Evolutionary conservation across 2,113 vertebrate genomes (phyloP).

Genomic region (Oncorhynchus masou): DNA sequence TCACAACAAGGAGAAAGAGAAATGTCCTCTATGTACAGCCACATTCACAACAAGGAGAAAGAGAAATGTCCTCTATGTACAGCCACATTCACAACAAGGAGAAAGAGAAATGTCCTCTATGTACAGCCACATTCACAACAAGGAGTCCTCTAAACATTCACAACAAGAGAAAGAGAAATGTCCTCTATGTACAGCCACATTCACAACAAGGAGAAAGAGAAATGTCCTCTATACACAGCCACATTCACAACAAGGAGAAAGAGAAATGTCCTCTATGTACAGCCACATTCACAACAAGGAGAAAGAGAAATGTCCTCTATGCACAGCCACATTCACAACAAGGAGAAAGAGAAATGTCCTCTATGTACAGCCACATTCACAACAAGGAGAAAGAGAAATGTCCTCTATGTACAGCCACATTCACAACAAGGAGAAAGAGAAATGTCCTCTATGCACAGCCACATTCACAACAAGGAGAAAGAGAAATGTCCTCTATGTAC

Average conservation of each 20-base stretch:
- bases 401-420: constrained; percentile 39
- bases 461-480: constrained; percentile 23
- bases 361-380: constrained; percentile 35
- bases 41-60: constrained; percentile 23
- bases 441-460: constrained; percentile 34
- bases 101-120: constrained; percentile 16
- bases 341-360: constrained; percentile 8
- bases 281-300: constrained; percentile 26
- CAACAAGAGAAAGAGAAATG: constrained; percentile 13
- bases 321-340: constrained; percentile 37
- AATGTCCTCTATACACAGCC: constrained; percentile 34
- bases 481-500: constrained; percentile 34
- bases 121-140: constrained; percentile 37
- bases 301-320: constrained; percentile 16
- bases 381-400: constrained; percentile 12
- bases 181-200: constrained; percentile 39
- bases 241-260: constrained; percentile 23
- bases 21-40: constrained; percentile 34
- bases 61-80: constrained; percentile 34
- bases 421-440: constrained; percentile 11
- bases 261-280: constrained; percentile 34
- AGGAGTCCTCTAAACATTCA: constrained; percentile 25
- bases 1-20: constrained; percentile 11
- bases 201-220: constrained; percentile 11
- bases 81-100: constrained; percentile 26